Evolutionary conservation across 2,888 invertebrate species (phyloP).

Genomic region (Selenia dentaria): DNA sequence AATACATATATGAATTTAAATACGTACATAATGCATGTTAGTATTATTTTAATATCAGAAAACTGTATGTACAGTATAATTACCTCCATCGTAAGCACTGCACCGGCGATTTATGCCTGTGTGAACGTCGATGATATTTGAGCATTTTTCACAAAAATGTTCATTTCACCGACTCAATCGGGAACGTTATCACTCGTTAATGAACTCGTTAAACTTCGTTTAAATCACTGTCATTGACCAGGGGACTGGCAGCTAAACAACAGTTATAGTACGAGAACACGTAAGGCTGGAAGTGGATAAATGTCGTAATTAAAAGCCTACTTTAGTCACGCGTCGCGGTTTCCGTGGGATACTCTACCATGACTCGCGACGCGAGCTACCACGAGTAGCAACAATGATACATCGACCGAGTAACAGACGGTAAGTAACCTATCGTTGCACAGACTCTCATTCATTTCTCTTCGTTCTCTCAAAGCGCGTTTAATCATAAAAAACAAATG

Average conservation of each 20-base stretch:
- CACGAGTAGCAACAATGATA: no score
- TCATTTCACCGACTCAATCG: slow-evolving; percentile 69
- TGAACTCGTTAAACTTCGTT: slow-evolving; percentile 45
- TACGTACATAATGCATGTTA: no score
- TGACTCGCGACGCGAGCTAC: no score
- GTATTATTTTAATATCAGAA: no score
- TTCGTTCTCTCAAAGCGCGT: no score
- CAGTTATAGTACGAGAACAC: slow-evolving; percentile 45
- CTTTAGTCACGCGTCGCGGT: slow-evolving; percentile 31
- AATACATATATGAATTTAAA: no score
- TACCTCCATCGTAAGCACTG: slow-evolving; percentile 82
- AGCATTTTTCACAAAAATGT: slow-evolving; percentile 82
- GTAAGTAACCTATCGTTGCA: no score
- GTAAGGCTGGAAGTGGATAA: slow-evolving; percentile 41
- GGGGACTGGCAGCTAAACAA: slow-evolving; percentile 40
- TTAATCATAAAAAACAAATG: no score
- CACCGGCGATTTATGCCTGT: slow-evolving; percentile 79
- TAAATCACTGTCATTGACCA: slow-evolving; percentile 44
- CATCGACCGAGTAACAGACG: no score
- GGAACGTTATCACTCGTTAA: slow-evolving; percentile 38
- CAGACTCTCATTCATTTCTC: no score
- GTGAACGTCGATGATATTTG: slow-evolving; percentile 82
- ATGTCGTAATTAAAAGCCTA: slow-evolving; percentile 41
- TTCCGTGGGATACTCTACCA: slow-evolving; percentile 10
- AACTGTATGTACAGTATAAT: slow-evolving; percentile 28